Evolutionary conservation across 64 coral and sea anemone species (phyloP), one percentile per base, ranked within the genome.

Genomic region (Anthopleura sola): DNA sequence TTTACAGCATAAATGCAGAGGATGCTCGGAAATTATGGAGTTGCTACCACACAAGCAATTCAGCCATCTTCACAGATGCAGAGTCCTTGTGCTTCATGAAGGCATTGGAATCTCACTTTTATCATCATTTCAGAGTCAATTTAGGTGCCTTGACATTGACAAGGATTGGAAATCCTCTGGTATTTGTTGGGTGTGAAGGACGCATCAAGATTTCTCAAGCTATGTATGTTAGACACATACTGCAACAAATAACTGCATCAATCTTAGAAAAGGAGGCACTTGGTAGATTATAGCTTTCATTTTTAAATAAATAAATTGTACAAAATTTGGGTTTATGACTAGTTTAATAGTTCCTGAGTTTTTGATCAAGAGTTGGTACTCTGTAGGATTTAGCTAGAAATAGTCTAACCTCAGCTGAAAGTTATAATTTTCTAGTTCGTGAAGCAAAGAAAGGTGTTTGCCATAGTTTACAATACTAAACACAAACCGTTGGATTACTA

Each of bases 111-210:
- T 57, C 71, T 20, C 95, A 98, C 80, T 98, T 98, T 89, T 94
- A 98, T 86, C 86, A 83, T 34, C 95, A 98, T 87, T 98, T 98
- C 78, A 98, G 66, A 69, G 81, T 98, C 75, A 84, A 98, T 55
- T 75, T 98, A 26, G 87, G 87, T 44, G 74, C 82, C 85, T 60
- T 98, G 26, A 57, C 85, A 49, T 49, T 98, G 1, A 84, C 88
- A 78, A 98, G 91, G 56, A 86, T 98, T 0, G 87, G 86, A 4
- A 98, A 92, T 6, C 85, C 92, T 0, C 80, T 98, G 28, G 95
- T 91, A 9, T 98, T 82, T 48, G 40, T 98, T n/a, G 89, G 89
- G 6, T 75, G 81, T 47, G 92, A 94, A 23, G 95, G 95, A 29
- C 89, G 87, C 21, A 60, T 98, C 5, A 98, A 98, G 84, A 75